Conservation (phyloP, 37 sponge, comb jelly and placozoan species). For the Theonella swinhoei region DNA sequence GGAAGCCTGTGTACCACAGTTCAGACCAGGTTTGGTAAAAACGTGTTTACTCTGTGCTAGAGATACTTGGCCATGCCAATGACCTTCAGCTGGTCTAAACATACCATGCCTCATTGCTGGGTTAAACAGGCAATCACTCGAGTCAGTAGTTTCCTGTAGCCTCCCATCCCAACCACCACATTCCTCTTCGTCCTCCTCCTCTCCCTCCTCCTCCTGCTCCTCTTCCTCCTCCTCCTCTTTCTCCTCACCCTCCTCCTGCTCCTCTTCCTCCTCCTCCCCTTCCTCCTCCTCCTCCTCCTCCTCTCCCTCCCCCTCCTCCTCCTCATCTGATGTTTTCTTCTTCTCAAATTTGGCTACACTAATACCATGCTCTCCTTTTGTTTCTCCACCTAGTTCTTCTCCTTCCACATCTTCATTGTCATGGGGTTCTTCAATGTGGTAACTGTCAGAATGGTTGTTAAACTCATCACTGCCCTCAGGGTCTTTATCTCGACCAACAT, state of each 20-base stretch:
- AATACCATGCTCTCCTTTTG: too few species aligned
- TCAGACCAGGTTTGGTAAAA: background rate
- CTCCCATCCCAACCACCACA: background rate
- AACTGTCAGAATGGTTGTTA: background rate
- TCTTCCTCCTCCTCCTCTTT: background rate
- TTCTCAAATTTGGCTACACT: too few species aligned
- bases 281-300: background rate
- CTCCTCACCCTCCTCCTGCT: slow-evolving; percentile 1
- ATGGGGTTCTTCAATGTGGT: background rate
- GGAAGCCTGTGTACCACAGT: background rate
- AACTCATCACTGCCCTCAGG: background rate
- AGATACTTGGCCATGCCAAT: background rate
- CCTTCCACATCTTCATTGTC: background rate
- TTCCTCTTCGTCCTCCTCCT: background rate
- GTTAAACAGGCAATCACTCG: background rate
- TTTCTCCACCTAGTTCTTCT: background rate
- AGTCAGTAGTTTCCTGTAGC: background rate
- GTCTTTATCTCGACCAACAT: background rate
- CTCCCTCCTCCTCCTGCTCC: background rate
- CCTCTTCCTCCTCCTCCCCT: background rate
- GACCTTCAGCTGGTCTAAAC: background rate
- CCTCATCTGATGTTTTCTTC: background rate
- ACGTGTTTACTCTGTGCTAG: background rate
- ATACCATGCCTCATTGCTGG: background rate
- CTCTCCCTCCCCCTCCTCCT: background rate